Base-by-base conservation (phyloP, 1,140 invertebrate genomes). In the Macrocentrus cingulum region DNA sequence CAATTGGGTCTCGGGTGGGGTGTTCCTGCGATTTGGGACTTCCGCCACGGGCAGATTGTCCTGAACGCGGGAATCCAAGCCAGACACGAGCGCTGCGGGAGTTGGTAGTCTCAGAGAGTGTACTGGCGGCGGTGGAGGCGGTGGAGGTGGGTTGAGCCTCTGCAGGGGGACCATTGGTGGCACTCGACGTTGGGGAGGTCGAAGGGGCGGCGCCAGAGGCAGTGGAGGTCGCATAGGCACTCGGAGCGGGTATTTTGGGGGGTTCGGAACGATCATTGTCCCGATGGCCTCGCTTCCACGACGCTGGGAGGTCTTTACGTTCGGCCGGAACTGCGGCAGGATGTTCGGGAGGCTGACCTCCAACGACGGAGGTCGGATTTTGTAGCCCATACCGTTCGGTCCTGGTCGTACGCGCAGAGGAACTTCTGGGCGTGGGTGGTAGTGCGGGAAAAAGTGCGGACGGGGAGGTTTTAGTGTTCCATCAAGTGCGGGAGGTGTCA, bases 241-340 rank as follows among this genome's bases (percentile, higher is more conserved):
- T 34, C 56, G 11, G 1, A 15, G 22, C 7, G 56, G 48, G 34
- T 51, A 51, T 51, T 51, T 61, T 5, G 73, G 75, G 44, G 77
- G 75, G 39, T 70, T 70, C 2, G 67, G 51, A 8, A 70, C 76
- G 0, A 73, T 66, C 11, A 80, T 64, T 2, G 78, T 81, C 7
- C 78, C 79, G 11, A 78, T 74, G 0, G 65, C 57, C 1, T 80
- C 77, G 1, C 77, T 61, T 3, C 70, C 72, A 16, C 84, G 84
- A 1, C 80, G 80, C 15, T 78, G 75, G 0, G 84, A 84, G 1
- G 83, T 74, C 62, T 85, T 85, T 0, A 84, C 82, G 59, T 88
- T 88, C 0, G 87, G 87, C 46, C 87, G 74, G 54, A 89, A 89
- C 64, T 88, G 87, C 0, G 87, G 87, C 25, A 88, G 62, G 61